Evolutionary conservation across 2,113 vertebrate species (phyloP).

Genomic region (Steatornis caripensis): DNA sequence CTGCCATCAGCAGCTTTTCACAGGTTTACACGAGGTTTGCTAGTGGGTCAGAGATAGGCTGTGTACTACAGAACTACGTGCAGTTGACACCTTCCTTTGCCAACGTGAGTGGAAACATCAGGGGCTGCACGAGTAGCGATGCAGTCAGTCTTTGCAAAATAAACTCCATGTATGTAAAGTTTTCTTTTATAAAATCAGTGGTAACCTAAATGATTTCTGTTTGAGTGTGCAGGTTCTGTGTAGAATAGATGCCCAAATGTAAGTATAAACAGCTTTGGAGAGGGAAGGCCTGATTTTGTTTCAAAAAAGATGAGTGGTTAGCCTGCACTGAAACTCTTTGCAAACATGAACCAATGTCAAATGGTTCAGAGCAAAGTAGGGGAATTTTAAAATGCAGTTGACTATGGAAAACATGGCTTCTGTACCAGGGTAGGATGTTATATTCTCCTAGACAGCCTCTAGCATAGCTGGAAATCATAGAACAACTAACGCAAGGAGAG

Average conservation of each 20-base stretch:
- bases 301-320: background rate
- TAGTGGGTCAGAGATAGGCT: background rate
- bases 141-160: background rate
- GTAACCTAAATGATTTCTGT: background rate
- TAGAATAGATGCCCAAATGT: background rate
- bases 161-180: background rate
- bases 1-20: background rate
- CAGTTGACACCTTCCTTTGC: background rate
- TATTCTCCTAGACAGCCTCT: background rate
- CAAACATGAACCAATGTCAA: background rate
- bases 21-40: background rate
- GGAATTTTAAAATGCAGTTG: background rate
- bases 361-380: background rate
- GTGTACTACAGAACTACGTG: background rate
- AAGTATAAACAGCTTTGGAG: background rate
- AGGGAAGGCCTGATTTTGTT: background rate
- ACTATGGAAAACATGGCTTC: background rate
- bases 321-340: background rate
- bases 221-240: rapidly evolving
- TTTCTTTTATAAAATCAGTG: background rate
- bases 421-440: background rate
- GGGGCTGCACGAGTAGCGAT: background rate
- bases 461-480: background rate
- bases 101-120: background rate
- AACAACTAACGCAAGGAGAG: background rate